Evolutionary conservation across 2,797 vertebrate species (phyloP).

Genomic region (Sparidentex hasta): DNA sequence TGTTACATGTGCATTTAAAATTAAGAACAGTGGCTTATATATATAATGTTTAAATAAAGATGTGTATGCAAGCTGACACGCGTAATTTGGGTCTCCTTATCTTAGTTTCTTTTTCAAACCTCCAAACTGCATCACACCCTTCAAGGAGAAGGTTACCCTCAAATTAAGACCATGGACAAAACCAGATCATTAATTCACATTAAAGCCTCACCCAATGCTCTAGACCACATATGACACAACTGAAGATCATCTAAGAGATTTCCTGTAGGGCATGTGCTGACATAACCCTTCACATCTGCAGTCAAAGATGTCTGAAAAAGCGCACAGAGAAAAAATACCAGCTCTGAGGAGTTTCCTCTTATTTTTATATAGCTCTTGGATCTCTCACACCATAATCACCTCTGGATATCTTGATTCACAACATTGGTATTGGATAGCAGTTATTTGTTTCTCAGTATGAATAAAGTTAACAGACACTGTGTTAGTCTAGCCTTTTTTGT

Average conservation of each 20-base stretch:
- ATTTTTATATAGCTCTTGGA: conserved; percentile 8
- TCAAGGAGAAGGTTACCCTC: conserved; percentile 28
- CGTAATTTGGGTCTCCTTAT: neutral
- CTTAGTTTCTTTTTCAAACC: conserved; percentile 1
- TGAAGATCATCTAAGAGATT: conserved; percentile 38
- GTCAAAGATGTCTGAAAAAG: conserved; percentile 47
- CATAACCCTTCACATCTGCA: conserved; percentile 56
- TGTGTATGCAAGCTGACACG: neutral
- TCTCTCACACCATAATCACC: too few relatives aligned
- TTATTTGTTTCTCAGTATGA: neutral
- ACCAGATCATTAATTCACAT: conserved; percentile 45
- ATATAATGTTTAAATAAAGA: neutral
- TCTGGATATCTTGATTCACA: neutral
- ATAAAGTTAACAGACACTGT: conserved; percentile 8
- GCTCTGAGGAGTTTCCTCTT: conserved; percentile 20
- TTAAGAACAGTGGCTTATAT: conserved; percentile 1
- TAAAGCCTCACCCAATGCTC: conserved; percentile 47
- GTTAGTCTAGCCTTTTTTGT: conserved; percentile 60
- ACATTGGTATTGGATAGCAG: neutral
- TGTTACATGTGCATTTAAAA: conserved; percentile 20
- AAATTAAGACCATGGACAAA: conserved; percentile 51
- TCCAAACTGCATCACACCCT: conserved; percentile 16
- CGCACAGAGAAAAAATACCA: neutral
- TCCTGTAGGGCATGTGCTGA: conserved; percentile 51
- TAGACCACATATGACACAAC: conserved; percentile 47